Evolutionary conservation across 2,888 invertebrate species (phyloP), one percentile per base, ranked within the genome.

Genomic region (Eupeodes latifasciatus): DNA sequence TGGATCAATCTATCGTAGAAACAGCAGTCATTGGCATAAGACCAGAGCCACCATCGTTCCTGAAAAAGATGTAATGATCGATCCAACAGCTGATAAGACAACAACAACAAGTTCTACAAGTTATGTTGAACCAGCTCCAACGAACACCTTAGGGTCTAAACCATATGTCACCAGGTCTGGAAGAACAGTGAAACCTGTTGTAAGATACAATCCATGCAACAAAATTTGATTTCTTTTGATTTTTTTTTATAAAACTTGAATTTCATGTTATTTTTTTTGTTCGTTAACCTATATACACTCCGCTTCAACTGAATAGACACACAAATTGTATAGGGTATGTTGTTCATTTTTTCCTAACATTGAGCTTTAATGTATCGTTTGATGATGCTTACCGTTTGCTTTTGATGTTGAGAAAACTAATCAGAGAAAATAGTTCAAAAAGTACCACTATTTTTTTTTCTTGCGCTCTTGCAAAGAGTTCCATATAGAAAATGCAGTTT

Each of bases 1-100:
- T 75, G 81, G 75, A 62, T 71, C 71, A 62, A 19, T 69, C 61
- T 81, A 74, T 64, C 66, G 66, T 19, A 61, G 79, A 71, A 79
- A 79, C 71, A 81, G 75, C 61, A 81, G 12, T 53, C 67, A 74
- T 34, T 66, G 74, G 19, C 80, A 80, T 57, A 78, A 34, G 55
- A 79, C 71, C 14, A 62, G 55, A 62, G 49, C 64, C 27, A 72
- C 75, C 67, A 81, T 81, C 40, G 67, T 75, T 61, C 74, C 75
- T 67, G 57, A 74, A 81, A 74, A 74, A 57, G 74, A 74, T 59
- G 40, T 66, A 36, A 51, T 66, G 57, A 19, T 81, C 19, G 75
- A 81, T 51, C 12, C 74, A 67, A 67, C 67, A 64, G 36, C 67
- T 27, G 67, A 75, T 61, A 74, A 74, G 19, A 44, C 61, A 80